phyloP scores from a whole-genome alignment of 2,113 vertebrate species.

The Buteo buteo region DNA sequence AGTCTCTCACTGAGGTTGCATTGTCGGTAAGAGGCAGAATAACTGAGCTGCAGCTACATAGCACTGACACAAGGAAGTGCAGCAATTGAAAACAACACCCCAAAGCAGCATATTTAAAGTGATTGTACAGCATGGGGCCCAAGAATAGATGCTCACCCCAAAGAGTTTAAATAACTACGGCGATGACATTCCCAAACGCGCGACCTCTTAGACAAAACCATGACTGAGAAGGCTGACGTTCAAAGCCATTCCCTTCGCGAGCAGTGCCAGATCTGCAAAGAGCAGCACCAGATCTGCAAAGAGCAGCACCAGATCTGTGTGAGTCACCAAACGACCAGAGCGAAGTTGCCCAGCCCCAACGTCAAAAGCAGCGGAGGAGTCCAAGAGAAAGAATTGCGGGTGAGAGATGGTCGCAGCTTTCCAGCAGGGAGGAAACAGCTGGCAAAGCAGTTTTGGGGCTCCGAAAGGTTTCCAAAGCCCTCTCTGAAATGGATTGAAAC shows the following conservation, averaged over 20 bases:
- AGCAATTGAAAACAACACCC: not conserved
- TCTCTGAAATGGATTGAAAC: not conserved
- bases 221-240: not conserved
- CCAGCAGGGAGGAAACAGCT: not conserved
- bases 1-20: not conserved
- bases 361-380: not conserved
- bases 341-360: not conserved
- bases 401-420: not conserved
- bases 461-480: not conserved
- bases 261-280: not conserved
- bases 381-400: not conserved
- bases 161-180: not conserved
- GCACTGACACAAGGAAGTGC: not conserved
- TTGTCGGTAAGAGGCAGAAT: fast-evolving
- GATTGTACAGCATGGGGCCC: not conserved
- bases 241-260: not conserved
- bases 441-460: not conserved
- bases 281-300: not conserved
- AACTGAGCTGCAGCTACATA: not conserved
- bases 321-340: not conserved
- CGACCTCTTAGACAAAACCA: not conserved
- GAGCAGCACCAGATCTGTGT: not conserved
- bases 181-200: fast-evolving
- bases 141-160: not conserved
- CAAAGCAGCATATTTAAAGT: not conserved